phyloP scores from a whole-genome alignment of 2,888 invertebrate genomes.

The Philaethria dido region DNA sequence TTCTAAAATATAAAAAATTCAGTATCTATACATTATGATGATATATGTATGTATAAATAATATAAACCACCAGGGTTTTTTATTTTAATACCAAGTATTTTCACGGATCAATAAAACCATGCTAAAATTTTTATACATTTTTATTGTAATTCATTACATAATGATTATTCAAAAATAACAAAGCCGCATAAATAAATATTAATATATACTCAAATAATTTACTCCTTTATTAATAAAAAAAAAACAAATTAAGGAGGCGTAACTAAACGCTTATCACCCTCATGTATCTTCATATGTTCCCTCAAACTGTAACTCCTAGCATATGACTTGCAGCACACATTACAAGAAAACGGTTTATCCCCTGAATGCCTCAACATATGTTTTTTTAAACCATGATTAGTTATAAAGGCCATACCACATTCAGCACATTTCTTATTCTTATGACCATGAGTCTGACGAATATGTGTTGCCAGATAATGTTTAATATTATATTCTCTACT shows the following conservation, averaged over 20 bases:
- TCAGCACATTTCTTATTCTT: constrained; percentile 75
- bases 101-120: too few relatives aligned
- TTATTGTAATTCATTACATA: too few relatives aligned
- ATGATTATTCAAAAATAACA: too few relatives aligned
- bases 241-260: background rate
- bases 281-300: constrained; percentile 70
- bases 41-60: too few relatives aligned
- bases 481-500: constrained; percentile 68
- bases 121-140: too few relatives aligned
- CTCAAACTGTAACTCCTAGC: constrained; percentile 67
- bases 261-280: constrained; percentile 39
- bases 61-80: too few relatives aligned
- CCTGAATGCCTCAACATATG: constrained; percentile 69
- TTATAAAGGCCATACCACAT: constrained; percentile 77
- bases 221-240: too few relatives aligned
- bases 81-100: too few relatives aligned
- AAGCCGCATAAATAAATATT: too few relatives aligned
- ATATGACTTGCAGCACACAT: constrained; percentile 70
- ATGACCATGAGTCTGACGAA: constrained; percentile 72
- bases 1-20: too few relatives aligned
- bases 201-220: too few relatives aligned
- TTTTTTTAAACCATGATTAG: constrained; percentile 61
- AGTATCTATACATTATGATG: too few relatives aligned
- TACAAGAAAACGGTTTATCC: constrained; percentile 64
- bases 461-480: constrained; percentile 73